phyloP scores from a whole-genome alignment of 2,113 vertebrate species.

The Engystomops pustulosus region DNA sequence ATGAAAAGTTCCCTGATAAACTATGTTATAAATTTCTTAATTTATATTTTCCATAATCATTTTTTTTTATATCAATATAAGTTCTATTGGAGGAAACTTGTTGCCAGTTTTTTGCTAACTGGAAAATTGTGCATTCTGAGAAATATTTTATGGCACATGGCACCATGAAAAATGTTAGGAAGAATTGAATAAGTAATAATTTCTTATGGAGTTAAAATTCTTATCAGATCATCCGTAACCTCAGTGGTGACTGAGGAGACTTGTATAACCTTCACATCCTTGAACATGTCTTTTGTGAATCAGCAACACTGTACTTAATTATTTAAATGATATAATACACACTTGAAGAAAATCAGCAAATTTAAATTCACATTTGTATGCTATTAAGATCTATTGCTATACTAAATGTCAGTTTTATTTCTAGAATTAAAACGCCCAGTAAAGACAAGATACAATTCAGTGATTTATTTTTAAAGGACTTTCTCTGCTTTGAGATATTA shows the following conservation, averaged over 20 bases:
- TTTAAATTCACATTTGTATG: slow-evolving; percentile 8
- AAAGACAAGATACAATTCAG: background rate
- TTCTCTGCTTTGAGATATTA: no score
- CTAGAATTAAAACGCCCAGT: background rate
- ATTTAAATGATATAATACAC: background rate
- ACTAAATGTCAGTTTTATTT: background rate
- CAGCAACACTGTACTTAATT: background rate
- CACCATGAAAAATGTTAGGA: no score
- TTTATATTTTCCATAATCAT: no score
- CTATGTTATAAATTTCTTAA: no score
- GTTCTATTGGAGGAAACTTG: no score
- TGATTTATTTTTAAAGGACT: no score
- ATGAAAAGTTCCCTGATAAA: no score
- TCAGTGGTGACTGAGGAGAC: background rate
- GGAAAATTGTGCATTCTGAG: no score
- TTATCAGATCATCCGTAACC: background rate
- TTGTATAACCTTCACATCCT: slow-evolving; percentile 6
- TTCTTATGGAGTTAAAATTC: background rate
- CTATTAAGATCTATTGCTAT: background rate
- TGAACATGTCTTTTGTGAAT: slow-evolving; percentile 8
- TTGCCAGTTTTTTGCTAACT: no score
- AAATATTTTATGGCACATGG: no score
- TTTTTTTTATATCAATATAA: no score
- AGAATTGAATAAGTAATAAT: no score
- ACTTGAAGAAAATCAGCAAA: background rate